Evolutionary conservation across 2,888 invertebrate genomes (phyloP).

Genomic region (Eupithecia centaureata): DNA sequence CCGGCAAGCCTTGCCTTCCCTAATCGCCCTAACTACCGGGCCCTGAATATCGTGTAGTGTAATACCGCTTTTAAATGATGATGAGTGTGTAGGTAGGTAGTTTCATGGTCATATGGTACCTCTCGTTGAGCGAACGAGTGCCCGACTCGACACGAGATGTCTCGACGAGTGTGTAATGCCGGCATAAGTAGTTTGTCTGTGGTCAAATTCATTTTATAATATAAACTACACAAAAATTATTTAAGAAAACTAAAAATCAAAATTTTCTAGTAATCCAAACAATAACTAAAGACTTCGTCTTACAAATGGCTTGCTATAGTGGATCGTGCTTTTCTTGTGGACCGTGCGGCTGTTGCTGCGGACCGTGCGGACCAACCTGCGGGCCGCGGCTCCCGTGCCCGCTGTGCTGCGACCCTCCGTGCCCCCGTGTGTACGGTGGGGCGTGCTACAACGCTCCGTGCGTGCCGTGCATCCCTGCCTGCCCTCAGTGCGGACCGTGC

Average conservation of each 20-base stretch:
- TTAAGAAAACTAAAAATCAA: background rate
- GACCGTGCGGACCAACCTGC: conserved; percentile 27
- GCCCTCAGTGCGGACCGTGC: background rate
- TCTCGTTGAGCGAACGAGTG: no score
- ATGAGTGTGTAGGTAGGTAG: no score
- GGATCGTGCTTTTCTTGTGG: conserved; percentile 19
- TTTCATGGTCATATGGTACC: no score
- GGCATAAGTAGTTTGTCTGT: no score
- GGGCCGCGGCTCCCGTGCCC: background rate
- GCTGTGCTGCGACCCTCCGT: background rate
- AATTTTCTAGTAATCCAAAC: background rate
- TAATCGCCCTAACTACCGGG: no score
- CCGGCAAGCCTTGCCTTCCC: no score
- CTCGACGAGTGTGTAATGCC: no score
- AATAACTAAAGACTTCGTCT: background rate
- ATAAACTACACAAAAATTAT: background rate
- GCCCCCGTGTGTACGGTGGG: background rate
- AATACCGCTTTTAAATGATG: no score
- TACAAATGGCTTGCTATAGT: conserved; percentile 12
- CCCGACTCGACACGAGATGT: no score
- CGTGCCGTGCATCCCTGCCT: conserved; percentile 1
- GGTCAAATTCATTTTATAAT: background rate
- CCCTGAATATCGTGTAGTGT: no score
- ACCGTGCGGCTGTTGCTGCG: conserved; percentile 15
- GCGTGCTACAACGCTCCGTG: background rate